phyloP scores from a whole-genome alignment of 1,140 invertebrate genomes.

The Cydia splendana region DNA sequence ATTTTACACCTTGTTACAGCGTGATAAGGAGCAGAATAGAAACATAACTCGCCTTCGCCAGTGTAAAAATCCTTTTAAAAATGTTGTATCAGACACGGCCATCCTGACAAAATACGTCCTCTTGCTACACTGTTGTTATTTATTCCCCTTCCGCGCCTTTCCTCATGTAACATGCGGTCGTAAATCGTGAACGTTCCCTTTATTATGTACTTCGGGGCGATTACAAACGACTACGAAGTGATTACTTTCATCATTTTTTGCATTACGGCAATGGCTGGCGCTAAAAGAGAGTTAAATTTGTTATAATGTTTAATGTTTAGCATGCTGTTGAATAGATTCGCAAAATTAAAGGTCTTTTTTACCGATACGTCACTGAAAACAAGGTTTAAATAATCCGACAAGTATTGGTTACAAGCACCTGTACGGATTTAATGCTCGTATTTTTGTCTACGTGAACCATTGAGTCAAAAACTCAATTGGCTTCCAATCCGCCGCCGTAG shows the following conservation, averaged over 20 bases:
- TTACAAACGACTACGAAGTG: constrained; percentile 11
- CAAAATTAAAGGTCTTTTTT: too few species aligned
- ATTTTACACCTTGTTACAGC: not conserved
- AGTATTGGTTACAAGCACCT: too few species aligned
- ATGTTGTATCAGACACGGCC: not conserved
- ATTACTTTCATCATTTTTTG: constrained; percentile 8
- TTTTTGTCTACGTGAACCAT: too few species aligned
- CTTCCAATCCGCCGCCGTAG: too few species aligned
- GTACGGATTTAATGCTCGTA: too few species aligned
- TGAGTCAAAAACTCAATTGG: too few species aligned
- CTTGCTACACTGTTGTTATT: not conserved
- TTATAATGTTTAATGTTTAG: too few species aligned
- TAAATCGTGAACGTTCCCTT: constrained; percentile 8
- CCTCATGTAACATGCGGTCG: constrained; percentile 8
- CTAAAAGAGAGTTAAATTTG: not conserved
- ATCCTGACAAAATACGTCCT: constrained; percentile 1
- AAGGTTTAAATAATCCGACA: too few species aligned
- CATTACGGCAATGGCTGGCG: not conserved
- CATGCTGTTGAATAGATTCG: too few species aligned
- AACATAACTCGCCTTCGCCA: not conserved
- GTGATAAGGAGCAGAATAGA: not conserved
- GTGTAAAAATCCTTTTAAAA: not conserved
- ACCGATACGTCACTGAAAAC: too few species aligned
- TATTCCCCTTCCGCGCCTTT: not conserved
- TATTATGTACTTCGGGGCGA: constrained; percentile 9